Evolutionary conservation across 2,888 invertebrate species (phyloP).

Genomic region (Andrena chrysosceles): DNA sequence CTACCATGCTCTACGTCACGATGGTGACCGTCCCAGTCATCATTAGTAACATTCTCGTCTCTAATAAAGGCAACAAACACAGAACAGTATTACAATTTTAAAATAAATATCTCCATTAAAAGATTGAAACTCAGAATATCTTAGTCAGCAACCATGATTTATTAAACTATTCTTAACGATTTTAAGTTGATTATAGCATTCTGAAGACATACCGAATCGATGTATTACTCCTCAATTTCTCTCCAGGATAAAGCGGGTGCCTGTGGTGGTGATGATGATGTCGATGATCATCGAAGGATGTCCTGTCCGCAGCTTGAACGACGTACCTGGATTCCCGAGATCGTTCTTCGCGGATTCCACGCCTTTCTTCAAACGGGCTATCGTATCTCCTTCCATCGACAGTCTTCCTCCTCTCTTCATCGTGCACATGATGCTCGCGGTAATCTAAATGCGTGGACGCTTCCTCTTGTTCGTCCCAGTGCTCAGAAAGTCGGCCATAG

Average conservation of each 20-base stretch:
- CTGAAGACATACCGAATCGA: constrained; percentile 64
- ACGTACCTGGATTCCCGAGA: constrained; percentile 78
- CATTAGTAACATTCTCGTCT: constrained; percentile 78
- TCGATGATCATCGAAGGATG: constrained; percentile 76
- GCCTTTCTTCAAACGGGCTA: constrained; percentile 85
- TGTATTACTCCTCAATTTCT: constrained; percentile 74
- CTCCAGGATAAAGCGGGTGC: constrained; percentile 75
- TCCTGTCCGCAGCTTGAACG: constrained; percentile 70
- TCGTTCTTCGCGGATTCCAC: constrained; percentile 84
- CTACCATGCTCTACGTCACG: constrained; percentile 80
- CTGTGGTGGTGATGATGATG: constrained; percentile 75
- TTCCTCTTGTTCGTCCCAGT: constrained; percentile 82
- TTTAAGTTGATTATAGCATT: neutral
- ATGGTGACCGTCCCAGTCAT: constrained; percentile 83
- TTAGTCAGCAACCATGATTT: neutral
- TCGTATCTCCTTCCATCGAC: constrained; percentile 81
- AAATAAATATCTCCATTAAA: neutral
- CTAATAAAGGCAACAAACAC: constrained; percentile 62
- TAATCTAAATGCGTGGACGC: constrained; percentile 77
- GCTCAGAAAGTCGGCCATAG: constrained; percentile 78
- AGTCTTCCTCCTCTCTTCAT: constrained; percentile 79
- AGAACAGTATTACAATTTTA: neutral
- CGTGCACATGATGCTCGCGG: constrained; percentile 79
- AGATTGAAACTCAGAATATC: neutral
- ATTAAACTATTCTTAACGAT: too few species aligned